Evolutionary conservation across 2,888 invertebrate genomes (phyloP), one percentile per base, ranked within the genome.

Genomic region (Callinectes sapidus): DNA sequence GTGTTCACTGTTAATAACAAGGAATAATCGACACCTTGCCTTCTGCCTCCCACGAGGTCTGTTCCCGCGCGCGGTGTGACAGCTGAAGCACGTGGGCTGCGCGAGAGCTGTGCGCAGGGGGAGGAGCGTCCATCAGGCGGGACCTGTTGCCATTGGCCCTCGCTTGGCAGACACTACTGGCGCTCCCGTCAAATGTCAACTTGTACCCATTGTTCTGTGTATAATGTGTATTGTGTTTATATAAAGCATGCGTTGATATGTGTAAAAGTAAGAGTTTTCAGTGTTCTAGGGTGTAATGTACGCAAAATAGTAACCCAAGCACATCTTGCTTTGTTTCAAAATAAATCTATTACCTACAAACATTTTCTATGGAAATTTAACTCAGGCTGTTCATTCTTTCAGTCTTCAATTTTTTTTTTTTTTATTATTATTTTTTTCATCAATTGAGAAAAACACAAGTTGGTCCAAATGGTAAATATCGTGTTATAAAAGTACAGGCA

Each of bases 21-120:
- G 35, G 16, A 54, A 32, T 35, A 32, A 55, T 28, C 3, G 16
- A 90, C 48, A 90, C 81, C 16, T 35, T 54, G 90, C 28, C 35
- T 71, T 32, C 28, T 66, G 81, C 42, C 48, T 48, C 90, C 28
- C 55, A 85, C 85, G 81, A 54, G 32, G 81, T 32, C 32, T 32
- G 54, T 85, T 85, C 90, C 81, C 90, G 90, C 90, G 81, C 81
- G 81, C 77, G 54, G 18, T 48, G 35, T 85, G 85, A 85, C 85
- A 81, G 90, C 90, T 85, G 35, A n/a, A 85, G 85, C 90, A 90
- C 90, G 90, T 90, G 90, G 90, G 90, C n/a, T 81, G 90, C 90
- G 90, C 90, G 81, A 35, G 48, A 48, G 85, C 85, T 10, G 32
- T 35, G 85, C 85, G 85, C 81, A 85, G 55, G 90, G 55, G 90